Base-by-base conservation (phyloP, 2,888 invertebrate species). In the Vannuccia rotundouncinata region DNA sequence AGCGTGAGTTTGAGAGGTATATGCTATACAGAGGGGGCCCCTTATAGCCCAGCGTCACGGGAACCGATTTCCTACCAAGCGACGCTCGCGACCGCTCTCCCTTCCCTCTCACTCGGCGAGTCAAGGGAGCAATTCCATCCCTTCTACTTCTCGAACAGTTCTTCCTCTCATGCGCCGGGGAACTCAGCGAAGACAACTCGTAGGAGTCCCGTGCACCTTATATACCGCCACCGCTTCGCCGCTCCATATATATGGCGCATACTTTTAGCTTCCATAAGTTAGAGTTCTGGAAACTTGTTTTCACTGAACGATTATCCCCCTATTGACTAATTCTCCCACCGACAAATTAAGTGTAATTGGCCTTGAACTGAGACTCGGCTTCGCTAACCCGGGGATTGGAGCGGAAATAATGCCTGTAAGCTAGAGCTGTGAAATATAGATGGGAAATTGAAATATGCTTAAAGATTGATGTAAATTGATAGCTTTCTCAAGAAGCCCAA, bases 321-420 rank as follows among this genome's bases (percentile, higher is more conserved):
- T 66, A 66, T 66, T 66, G 66, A 66, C 66, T 66, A 66, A 66
- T 66, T 66, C 66, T 66, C 66, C 66, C 66, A 66, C 66, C 66
- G 66, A 66, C 66, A 66, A 66, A 66, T 66, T 66, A 66, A 66
- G 66, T 66, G 66, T 66, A 66, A 66, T 66, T 66, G 66, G 66
- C 66, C 66, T 66, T 66, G 66, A 66, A 66, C 66, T 22, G 25
- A 66, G 66, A 5, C 66, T 66, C 66, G 66, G 66, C 66, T 66
- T 66, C 66, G 66, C 66, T 66, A 66, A 66, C 22, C 66, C 22
- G 66, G 66, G 66, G 66, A 66, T 66, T 66, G 66, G 66, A 66
- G 66, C 66, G 66, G 66, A 66, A 66, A 66, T 27, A 66, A 66
- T 66, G 66, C 66, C 66, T 13, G 66, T 66, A 5, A 66, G 66